Evolutionary conservation across 1,140 invertebrate species (phyloP), one percentile per base, ranked within the genome.

Genomic region (Ephestia elutella): DNA sequence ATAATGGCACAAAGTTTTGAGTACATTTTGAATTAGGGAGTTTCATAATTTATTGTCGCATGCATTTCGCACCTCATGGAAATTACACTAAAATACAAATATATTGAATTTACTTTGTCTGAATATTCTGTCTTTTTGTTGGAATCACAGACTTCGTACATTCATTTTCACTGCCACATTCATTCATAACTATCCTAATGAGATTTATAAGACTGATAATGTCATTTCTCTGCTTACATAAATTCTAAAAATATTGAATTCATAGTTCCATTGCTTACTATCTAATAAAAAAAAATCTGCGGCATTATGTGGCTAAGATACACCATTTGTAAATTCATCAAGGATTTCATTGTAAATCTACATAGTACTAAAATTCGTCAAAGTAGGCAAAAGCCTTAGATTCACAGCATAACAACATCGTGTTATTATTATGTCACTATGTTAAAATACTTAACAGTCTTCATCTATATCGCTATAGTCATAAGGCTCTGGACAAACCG

Each of bases 391-490:
- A 44, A 44, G 2, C 38, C 38, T 44, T 15, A 44, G n/a, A 17
- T 44, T 44, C 38, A 44, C 38, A 44, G 38, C 38, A 15, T 44
- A 44, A 44, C 32, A 35, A 35, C 38, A 44, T 15, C 38, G 38
- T 44, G 38, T 44, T 44, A 44, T 44, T 44, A 44, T 44, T 44
- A 44, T 44, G 38, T 44, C 38, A 44, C 38, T 44, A 44, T 5
- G 38, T 44, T 44, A 44, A 44, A 44, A 44, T 15, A 44, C 38
- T 44, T 44, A 35, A 44, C 38, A 44, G 38, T 44, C 38, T 44
- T 44, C 13, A 10, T 44, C 38, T 15, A 17, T 44, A 2, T 10
- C 30, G 8, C 30, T 32, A 32, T 32, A 32, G 30, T 5, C 30
- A 28, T n/a, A n/a, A n/a, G n/a, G n/a, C n/a, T n/a, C n/a, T n/a